A percentile compares a stretch with the other conserved stretches of the same genome.
These are phyloP conservation scores for Cephus cinctus DNA, from an alignment of 1,140 invertebrate species.

Conservation along the genomic window DNA sequence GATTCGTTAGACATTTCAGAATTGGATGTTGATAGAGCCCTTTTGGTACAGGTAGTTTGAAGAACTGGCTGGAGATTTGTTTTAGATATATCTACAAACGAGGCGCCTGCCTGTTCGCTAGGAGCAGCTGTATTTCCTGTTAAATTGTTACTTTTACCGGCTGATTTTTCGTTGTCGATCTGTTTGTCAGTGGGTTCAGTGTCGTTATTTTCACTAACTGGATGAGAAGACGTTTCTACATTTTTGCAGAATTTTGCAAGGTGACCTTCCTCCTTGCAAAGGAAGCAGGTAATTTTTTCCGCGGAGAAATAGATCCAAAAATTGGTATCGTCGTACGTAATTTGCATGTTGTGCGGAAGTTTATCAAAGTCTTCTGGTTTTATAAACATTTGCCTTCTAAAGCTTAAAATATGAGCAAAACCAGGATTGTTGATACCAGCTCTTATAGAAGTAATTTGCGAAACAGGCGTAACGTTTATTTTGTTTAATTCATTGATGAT, in stretches of 20 bases:
- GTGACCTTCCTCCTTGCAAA: constrained; percentile 8
- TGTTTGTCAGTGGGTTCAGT: too few species aligned
- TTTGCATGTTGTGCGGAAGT: neutral
- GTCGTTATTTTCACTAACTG: too few species aligned
- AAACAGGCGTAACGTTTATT: neutral
- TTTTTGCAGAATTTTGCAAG: neutral
- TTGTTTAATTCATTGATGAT: constrained; percentile 2
- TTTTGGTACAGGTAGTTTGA: too few species aligned
- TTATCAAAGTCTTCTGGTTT: constrained; percentile 7
- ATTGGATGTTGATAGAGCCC: too few species aligned
- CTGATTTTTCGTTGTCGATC: too few species aligned
- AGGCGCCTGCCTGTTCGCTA: too few species aligned
- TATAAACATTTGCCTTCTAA: constrained; percentile 1
- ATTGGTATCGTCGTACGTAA: constrained; percentile 2
- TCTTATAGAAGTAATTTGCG: constrained; percentile 4
- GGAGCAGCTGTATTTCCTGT: too few species aligned
- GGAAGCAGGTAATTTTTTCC: constrained; percentile 2
- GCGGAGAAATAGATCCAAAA: constrained; percentile 9
- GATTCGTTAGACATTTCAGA: too few species aligned
- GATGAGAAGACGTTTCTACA: too few species aligned
- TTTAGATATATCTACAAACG: too few species aligned
- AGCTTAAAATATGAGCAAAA: constrained; percentile 10
- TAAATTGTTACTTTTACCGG: too few species aligned
- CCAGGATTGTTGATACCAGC: constrained; percentile 1
- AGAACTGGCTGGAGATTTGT: too few species aligned